Conservation (phyloP, 2,113 vertebrate genomes). For the Rhynchomys soricoides region DNA sequence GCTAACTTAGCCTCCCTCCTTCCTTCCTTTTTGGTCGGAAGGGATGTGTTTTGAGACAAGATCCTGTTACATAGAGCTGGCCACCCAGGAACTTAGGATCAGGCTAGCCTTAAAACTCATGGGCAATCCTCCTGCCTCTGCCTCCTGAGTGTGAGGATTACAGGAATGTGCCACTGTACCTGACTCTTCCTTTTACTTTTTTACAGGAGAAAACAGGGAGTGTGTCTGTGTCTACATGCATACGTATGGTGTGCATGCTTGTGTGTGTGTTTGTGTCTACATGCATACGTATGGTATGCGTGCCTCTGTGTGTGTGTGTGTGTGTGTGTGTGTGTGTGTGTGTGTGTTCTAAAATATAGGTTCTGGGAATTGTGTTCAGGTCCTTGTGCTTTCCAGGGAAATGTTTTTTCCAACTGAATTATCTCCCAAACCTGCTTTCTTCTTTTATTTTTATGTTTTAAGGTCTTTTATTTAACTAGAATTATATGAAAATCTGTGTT, state of each 20-base stretch:
- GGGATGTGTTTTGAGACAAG: background rate
- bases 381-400: background rate
- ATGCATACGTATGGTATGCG: background rate
- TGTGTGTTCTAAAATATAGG: background rate
- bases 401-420: background rate
- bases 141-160: background rate
- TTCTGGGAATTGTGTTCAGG: background rate
- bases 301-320: background rate
- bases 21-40: background rate
- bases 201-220: background rate
- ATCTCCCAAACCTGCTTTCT: background rate
- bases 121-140: background rate
- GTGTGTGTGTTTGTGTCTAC: background rate
- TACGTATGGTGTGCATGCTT: background rate
- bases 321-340: background rate
- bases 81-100: background rate
- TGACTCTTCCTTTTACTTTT: background rate
- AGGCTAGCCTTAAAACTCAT: background rate
- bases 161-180: background rate
- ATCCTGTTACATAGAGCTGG: background rate
- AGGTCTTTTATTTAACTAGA: constrained; percentile 20
- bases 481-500: background rate
- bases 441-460: constrained; percentile 30
- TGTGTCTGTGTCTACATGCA: background rate
- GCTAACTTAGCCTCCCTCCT: background rate